Evolutionary conservation across 2,888 invertebrate species (phyloP), one percentile per base, ranked within the genome.

Genomic region (Tipula unca): DNA sequence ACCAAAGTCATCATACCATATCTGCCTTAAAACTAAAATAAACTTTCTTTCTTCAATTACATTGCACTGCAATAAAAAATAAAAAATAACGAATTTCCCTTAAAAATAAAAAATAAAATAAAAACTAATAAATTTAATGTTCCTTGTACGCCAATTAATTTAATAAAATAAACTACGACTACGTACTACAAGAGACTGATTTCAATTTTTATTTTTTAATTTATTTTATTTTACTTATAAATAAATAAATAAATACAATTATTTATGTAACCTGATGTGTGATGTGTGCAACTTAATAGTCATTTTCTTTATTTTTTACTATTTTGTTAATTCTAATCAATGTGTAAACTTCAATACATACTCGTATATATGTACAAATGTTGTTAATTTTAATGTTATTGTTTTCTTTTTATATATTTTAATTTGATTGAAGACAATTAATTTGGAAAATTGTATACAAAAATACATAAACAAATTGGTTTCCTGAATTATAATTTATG

Each of bases 11-110:
- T 69, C 25, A 69, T 69, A 69, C 69, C 69, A 69, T 69, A 69
- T 25, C 69, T 25, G 25, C 69, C 69, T 69, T 69, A 69, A 69
- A 69, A 69, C 25, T 69, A 69, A 69, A 69, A 20, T 69, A 25
- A 69, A 69, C 69, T 69, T 69, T 69, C 69, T 69, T 69, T 69
- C 69, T 69, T 69, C 69, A 69, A 69, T 69, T 69, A 69, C 69
- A 69, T 69, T 69, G 69, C 69, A 69, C 25, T 69, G 69, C 25
- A 69, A 69, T 69, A 69, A 48, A 69, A 69, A 69, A n/a, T n/a
- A n/a, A n/a, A n/a, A n/a, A n/a, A n/a, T n/a, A 69, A 69, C 69
- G 25, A 69, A 69, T 69, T 69, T 69, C 69, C 69, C 69, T 69
- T 69, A 69, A 69, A 69, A 25, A 54, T n/a, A n/a, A n/a, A n/a